Percentiles rank a stretch among this genome's conserved stretches.
These are phyloP conservation scores for Lithobates pipiens DNA, from an alignment of 2,797 vertebrate species.

Conservation along the genomic window DNA sequence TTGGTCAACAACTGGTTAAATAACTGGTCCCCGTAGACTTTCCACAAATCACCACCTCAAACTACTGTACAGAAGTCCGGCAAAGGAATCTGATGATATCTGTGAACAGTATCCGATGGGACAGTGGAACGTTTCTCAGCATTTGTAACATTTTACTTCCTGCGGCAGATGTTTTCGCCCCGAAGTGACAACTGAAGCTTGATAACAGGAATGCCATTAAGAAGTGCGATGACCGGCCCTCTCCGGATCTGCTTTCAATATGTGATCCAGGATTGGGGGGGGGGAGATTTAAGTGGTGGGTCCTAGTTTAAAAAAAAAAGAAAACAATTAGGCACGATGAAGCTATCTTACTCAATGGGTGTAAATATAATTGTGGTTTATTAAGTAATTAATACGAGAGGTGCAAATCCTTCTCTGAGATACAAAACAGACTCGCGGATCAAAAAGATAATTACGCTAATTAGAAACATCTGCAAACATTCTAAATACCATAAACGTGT, in stretches of 20 bases:
- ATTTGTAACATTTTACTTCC: not conserved
- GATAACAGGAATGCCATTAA: not conserved
- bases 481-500: not conserved
- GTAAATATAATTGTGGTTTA: not conserved
- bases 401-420: not conserved
- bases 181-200: not conserved
- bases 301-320: no score
- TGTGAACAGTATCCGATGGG: no score
- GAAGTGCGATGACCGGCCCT: not conserved
- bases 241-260: no score
- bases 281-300: no score
- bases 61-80: no score
- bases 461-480: not conserved
- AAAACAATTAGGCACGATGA: no score
- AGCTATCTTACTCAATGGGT: not conserved
- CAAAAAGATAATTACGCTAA: constrained; percentile 9
- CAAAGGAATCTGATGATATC: no score
- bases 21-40: no score
- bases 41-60: no score
- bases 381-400: not conserved
- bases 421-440: not conserved
- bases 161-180: not conserved
- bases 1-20: no score
- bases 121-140: not conserved
- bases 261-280: no score